A percentile compares a stretch with the other conserved stretches of the same genome.
These are phyloP conservation scores for Lasioglossum albipes DNA, from an alignment of 1,140 invertebrate species.

Conservation along the genomic window DNA sequence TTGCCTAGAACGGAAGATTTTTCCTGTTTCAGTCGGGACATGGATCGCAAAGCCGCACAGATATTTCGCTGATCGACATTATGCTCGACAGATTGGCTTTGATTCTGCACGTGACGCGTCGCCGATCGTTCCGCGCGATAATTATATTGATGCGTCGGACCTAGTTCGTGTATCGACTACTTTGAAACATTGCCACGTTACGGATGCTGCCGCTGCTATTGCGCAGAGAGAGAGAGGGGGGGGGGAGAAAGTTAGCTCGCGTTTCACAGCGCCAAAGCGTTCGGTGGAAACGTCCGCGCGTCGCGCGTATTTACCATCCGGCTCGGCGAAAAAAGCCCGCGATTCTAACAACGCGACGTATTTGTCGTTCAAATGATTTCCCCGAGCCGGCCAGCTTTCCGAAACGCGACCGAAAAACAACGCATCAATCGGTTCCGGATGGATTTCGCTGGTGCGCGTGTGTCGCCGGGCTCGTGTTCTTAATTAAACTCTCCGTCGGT, in stretches of 20 bases:
- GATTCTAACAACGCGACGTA: too few species aligned
- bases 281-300: too few species aligned
- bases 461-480: not conserved
- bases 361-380: too few species aligned
- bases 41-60: not conserved
- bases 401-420: too few species aligned
- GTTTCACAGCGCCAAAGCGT: too few species aligned
- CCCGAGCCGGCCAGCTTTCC: too few species aligned
- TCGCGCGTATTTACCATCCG: too few species aligned
- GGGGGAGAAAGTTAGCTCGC: too few species aligned
- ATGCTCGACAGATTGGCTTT: constrained; percentile 42
- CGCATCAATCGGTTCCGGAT: too few species aligned
- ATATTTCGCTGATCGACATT: constrained; percentile 36
- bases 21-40: not conserved
- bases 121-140: constrained; percentile 28
- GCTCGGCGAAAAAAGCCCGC: too few species aligned
- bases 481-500: constrained; percentile 40
- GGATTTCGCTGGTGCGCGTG: not conserved
- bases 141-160: constrained; percentile 21
- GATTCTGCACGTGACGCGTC: constrained; percentile 34
- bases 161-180: constrained; percentile 34
- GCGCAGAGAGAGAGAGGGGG: too few species aligned
- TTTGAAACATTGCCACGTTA: constrained; percentile 9
- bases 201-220: too few species aligned
- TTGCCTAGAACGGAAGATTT: not conserved